Conservation (phyloP, 2,888 invertebrate species). For the Hirtodrosophila histrioides region DNA sequence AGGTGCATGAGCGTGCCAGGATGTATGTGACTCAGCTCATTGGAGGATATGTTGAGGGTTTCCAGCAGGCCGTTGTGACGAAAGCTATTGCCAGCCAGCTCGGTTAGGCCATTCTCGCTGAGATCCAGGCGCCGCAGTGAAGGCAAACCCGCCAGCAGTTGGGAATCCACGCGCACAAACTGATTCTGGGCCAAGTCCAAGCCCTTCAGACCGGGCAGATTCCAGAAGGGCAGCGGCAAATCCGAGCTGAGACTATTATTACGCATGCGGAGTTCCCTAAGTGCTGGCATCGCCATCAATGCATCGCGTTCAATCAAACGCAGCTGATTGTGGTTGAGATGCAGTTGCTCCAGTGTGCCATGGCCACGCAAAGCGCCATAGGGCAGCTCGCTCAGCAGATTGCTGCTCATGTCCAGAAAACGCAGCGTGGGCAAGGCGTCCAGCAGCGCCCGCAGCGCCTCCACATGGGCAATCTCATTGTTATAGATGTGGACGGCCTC, state of each 20-base stretch:
- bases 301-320: conserved; percentile 91
- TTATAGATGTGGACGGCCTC: conserved; percentile 91
- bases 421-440: conserved; percentile 91
- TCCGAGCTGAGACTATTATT: conserved; percentile 93
- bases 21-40: conserved; percentile 89
- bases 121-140: conserved; percentile 91
- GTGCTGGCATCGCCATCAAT: conserved; percentile 92
- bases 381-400: conserved; percentile 90
- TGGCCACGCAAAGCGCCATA: conserved; percentile 92
- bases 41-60: conserved; percentile 91
- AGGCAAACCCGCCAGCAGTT: conserved; percentile 90
- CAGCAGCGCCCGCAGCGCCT: conserved; percentile 89
- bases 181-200: conserved; percentile 92
- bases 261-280: conserved; percentile 91
- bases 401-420: conserved; percentile 91
- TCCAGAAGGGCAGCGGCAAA: conserved; percentile 91
- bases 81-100: conserved; percentile 90
- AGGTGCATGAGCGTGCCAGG: conserved; percentile 91
- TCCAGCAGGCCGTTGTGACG: conserved; percentile 90
- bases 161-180: conserved; percentile 89
- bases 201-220: conserved; percentile 92
- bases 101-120: conserved; percentile 89
- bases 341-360: conserved; percentile 91
- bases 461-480: conserved; percentile 91
- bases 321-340: conserved; percentile 91